Evolutionary conservation across 2,113 vertebrate species (phyloP).

Genomic region (Alethe diademata): DNA sequence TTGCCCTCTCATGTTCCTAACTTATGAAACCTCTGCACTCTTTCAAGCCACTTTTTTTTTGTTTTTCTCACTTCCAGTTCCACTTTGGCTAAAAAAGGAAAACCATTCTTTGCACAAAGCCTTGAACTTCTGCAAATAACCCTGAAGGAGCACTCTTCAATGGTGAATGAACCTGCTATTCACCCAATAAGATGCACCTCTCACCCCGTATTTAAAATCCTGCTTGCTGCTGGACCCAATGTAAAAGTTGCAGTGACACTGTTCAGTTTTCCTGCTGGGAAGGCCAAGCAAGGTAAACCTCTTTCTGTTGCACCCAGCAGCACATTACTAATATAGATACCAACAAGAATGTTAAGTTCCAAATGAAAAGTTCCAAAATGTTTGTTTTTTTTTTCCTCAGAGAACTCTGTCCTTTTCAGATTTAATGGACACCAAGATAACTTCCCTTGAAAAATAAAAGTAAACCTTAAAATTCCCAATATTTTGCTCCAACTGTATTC

Average conservation of each 20-base stretch:
- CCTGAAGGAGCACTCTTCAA: neutral
- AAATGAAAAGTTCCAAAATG: neutral
- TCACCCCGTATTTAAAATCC: neutral
- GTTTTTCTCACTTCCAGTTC: neutral
- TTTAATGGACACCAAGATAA: neutral
- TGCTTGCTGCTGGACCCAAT: neutral
- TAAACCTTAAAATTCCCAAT: neutral
- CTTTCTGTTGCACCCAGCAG: neutral
- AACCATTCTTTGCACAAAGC: neutral
- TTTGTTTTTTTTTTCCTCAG: neutral
- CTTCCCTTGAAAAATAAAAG: neutral
- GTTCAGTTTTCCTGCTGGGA: neutral
- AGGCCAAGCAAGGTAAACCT: neutral
- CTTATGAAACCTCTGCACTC: neutral
- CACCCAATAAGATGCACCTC: rapidly evolving
- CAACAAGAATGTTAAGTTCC: neutral
- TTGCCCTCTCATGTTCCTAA: neutral
- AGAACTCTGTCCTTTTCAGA: neutral
- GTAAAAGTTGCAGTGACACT: neutral
- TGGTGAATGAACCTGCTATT: neutral
- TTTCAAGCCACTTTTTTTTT: neutral
- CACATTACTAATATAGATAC: rapidly evolving
- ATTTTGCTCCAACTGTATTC: neutral
- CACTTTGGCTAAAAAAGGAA: neutral
- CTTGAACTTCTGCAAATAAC: neutral